Evolutionary conservation across 2,888 invertebrate species (phyloP).

Genomic region (Brachyopa scutellaris): DNA sequence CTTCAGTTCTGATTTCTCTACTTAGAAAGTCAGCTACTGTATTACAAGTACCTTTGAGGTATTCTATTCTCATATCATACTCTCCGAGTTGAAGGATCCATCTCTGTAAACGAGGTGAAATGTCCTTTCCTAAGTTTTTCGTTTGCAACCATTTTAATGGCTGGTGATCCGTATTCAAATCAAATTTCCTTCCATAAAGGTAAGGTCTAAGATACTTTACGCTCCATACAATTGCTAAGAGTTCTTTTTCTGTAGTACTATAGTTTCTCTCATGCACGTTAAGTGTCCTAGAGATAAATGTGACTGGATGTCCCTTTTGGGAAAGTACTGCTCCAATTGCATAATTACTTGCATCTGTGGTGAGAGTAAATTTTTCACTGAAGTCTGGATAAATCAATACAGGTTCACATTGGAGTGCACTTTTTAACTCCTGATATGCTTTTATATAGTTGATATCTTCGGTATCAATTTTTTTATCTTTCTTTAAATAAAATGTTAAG

Average conservation of each 20-base stretch:
- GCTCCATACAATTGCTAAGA: conserved; percentile 3
- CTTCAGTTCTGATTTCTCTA: background rate
- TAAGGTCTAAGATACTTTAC: conserved; percentile 14
- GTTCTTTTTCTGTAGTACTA: background rate
- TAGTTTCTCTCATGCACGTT: conserved; percentile 3
- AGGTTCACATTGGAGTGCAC: background rate
- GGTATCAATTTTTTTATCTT: background rate
- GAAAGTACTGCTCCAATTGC: conserved; percentile 6
- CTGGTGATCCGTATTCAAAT: conserved; percentile 19
- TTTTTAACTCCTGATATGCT: background rate
- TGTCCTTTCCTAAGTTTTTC: conserved; percentile 1
- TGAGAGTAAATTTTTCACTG: background rate
- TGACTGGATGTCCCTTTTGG: background rate
- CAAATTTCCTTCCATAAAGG: conserved; percentile 3
- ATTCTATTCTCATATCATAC: conserved; percentile 9
- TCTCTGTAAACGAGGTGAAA: conserved; percentile 4
- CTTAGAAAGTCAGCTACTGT: background rate
- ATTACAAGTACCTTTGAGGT: conserved; percentile 4
- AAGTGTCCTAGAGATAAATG: background rate
- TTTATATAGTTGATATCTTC: background rate
- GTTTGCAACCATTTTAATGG: background rate
- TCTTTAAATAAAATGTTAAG: background rate
- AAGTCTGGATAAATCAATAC: background rate
- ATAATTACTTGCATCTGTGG: conserved; percentile 4
- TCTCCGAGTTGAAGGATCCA: too few species aligned